phyloP scores from a whole-genome alignment of 2,888 invertebrate genomes.

The Agriopis leucophaearia region DNA sequence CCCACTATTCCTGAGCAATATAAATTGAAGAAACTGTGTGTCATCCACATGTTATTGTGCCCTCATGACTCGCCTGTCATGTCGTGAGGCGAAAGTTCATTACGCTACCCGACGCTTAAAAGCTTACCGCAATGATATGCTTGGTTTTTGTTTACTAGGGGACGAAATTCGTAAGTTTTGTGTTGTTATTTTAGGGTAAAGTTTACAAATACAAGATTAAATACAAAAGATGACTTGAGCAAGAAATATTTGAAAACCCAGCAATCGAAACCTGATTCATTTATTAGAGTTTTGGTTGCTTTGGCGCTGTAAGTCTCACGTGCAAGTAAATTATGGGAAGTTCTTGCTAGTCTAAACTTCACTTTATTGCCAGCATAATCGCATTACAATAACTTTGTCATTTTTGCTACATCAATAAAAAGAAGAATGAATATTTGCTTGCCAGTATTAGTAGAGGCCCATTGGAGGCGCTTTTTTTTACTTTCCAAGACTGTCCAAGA shows the following conservation, averaged over 20 bases:
- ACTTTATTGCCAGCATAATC: too few species aligned
- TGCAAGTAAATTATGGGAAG: too few species aligned
- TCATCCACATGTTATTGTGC: slow-evolving; percentile 9
- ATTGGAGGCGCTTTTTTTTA: too few species aligned
- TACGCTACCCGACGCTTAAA: slow-evolving; percentile 22
- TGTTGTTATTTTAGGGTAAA: neutral
- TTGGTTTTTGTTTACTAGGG: slow-evolving; percentile 20
- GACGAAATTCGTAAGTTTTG: neutral
- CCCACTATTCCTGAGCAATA: neutral
- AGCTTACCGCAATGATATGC: slow-evolving; percentile 17
- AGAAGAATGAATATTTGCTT: too few species aligned
- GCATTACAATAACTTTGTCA: too few species aligned
- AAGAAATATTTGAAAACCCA: neutral
- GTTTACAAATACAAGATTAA: neutral
- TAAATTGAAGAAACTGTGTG: slow-evolving; percentile 4
- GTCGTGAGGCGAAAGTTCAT: slow-evolving; percentile 13
- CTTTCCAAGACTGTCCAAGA: too few species aligned
- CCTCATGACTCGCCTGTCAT: slow-evolving; percentile 13
- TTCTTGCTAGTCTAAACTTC: too few species aligned
- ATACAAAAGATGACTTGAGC: neutral
- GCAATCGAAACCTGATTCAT: neutral
- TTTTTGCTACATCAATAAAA: too few species aligned
- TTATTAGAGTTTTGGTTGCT: too few species aligned
- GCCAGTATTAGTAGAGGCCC: too few species aligned
- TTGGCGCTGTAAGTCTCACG: too few species aligned